Conservation (phyloP, 2,888 invertebrate species). For the Brachyptera putata region DNA sequence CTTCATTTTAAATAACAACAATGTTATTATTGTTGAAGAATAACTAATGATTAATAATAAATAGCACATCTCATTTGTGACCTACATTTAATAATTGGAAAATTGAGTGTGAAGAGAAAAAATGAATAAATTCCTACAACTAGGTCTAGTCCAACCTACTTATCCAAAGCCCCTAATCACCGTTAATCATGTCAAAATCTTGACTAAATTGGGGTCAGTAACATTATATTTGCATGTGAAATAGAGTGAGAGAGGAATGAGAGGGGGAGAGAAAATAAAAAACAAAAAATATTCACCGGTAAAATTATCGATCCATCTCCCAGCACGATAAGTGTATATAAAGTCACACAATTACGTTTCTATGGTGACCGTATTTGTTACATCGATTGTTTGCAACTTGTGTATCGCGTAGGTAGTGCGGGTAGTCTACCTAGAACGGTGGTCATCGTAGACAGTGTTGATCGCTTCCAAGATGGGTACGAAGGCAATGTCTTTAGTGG, state of each 20-base stretch:
- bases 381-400: constrained; percentile 11
- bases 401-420: background rate
- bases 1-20: too few relatives aligned
- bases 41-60: too few relatives aligned
- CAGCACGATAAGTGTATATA: background rate
- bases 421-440: background rate
- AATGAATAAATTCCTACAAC: too few relatives aligned
- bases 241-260: background rate
- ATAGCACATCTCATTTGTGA: too few relatives aligned
- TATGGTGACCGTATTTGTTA: constrained; percentile 9
- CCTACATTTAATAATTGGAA: too few relatives aligned
- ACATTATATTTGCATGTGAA: too few relatives aligned
- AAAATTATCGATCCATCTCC: background rate
- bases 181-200: background rate
- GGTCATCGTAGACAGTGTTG: too few relatives aligned
- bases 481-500: constrained; percentile 58
- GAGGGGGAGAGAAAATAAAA: background rate
- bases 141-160: background rate
- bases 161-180: background rate
- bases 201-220: constrained; percentile 3
- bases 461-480: constrained; percentile 24
- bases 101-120: too few relatives aligned
- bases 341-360: constrained; percentile 5
- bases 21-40: too few relatives aligned
- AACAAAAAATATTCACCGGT: background rate